Evolutionary conservation across 2,888 invertebrate genomes (phyloP), one percentile per base, ranked within the genome.

Genomic region (Orthosia incerta): DNA sequence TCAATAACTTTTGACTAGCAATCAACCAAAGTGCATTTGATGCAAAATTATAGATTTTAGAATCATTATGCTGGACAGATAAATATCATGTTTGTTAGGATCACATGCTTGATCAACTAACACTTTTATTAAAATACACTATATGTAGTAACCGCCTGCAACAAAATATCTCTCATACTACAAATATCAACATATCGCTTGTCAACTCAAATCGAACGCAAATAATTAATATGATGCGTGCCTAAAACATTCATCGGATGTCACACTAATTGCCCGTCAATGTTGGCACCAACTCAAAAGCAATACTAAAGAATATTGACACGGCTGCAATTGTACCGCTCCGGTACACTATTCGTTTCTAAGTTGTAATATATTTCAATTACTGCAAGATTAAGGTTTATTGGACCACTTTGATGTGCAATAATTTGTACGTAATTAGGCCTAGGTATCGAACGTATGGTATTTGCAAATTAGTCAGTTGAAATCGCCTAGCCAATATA

Each of bases 251-350:
- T 84, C 71, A 64, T 81, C 64, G 76, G n/a, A 84, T 84, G 88
- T 83, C 87, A 26, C 66, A 63, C 79, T 89, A 84, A 87, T 89
- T 89, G 86, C 57, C 57, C 45, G 23, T 23, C 75, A 64, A 68
- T 75, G 67, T 81, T 86, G 86, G 86, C 86, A 86, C 31, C 60
- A 64, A 15, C 56, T 84, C 86, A 86, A 87, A 71, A 60, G 63
- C 71, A 59, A 67, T 71, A 55, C 65, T 50, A n/a, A 60, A 74
- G 62, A 75, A 68, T 85, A 85, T 85, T 85, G 87, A 87, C 78
- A 86, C 23, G 57, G 59, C 70, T 79, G 76, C 80, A 80, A 78
- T 79, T 55, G 18, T 31, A 79, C 70, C 45, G 48, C n/a, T 59
- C 55, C 16, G 53, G 64, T 73, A 56, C 70, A 66, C 45, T 70